Percentiles rank a stretch among this genome's conserved stretches.
Evolutionary conservation across 2,797 vertebrate species (phyloP).

Genomic region (Megalops cyprinoides): DNA sequence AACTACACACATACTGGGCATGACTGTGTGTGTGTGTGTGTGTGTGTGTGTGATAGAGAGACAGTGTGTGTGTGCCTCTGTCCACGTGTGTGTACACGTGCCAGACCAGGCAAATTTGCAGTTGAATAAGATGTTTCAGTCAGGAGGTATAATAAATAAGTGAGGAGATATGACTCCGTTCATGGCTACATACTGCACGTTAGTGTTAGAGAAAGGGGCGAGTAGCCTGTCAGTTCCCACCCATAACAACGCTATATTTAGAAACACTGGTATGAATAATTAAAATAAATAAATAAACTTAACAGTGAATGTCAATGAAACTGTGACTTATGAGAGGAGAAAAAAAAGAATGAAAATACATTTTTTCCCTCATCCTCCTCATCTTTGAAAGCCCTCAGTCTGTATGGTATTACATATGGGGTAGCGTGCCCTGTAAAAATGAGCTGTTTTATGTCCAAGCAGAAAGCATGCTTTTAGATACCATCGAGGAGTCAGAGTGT

Average conservation of each 20-base stretch:
- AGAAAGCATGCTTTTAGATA: constrained; percentile 13
- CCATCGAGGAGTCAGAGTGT: neutral
- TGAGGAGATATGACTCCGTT: neutral
- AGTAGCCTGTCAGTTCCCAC: neutral
- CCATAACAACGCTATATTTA: neutral
- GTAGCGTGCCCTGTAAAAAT: neutral
- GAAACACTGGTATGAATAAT: neutral
- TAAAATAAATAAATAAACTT: constrained; percentile 13
- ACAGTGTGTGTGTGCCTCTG: too few relatives aligned
- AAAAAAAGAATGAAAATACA: constrained; percentile 1
- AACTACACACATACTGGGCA: neutral
- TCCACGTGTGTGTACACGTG: too few relatives aligned
- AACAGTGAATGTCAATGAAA: too few relatives aligned
- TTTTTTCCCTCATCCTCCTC: neutral
- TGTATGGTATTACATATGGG: neutral
- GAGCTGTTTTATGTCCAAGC: neutral
- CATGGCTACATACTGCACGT: neutral
- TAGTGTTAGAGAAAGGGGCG: neutral
- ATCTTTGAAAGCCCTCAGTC: neutral
- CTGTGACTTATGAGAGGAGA: too few relatives aligned
- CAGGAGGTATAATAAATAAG: neutral
- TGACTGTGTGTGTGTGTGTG: neutral
- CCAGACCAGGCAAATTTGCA: too few relatives aligned
- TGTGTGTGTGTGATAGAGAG: neutral
- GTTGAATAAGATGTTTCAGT: neutral